A percentile compares a stretch with the other conserved stretches of the same genome.
These are phyloP conservation scores for Eutrigla gurnardus DNA, from an alignment of 2,797 vertebrate species.

Conservation along the genomic window DNA sequence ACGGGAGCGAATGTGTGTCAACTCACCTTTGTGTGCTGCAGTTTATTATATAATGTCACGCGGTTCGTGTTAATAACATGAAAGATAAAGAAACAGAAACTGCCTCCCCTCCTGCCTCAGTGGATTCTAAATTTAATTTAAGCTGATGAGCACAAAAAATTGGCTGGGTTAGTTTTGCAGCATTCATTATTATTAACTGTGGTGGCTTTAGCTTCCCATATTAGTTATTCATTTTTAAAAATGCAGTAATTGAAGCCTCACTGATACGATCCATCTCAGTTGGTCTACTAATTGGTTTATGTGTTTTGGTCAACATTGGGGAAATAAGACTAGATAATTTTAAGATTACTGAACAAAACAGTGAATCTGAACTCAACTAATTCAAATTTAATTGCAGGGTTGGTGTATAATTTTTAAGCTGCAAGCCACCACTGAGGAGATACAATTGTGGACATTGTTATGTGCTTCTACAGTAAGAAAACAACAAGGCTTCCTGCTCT, in stretches of 20 bases:
- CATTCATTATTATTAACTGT: constrained; percentile 64
- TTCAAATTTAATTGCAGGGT: constrained; percentile 15
- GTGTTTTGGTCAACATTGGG: constrained; percentile 35
- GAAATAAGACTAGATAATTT: constrained; percentile 35
- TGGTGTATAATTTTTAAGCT: constrained; percentile 14
- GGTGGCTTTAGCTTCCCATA: constrained; percentile 38
- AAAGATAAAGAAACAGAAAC: constrained; percentile 53
- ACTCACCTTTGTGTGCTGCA: constrained; percentile 38
- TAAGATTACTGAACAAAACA: constrained; percentile 33
- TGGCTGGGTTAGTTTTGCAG: constrained; percentile 49
- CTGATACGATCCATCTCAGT: constrained; percentile 46
- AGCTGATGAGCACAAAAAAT: constrained; percentile 64
- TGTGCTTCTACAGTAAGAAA: constrained; percentile 4
- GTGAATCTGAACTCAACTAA: constrained; percentile 21
- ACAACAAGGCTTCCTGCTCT: constrained; percentile 16
- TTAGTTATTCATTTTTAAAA: constrained; percentile 50
- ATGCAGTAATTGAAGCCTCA: constrained; percentile 29
- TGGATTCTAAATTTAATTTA: constrained; percentile 68
- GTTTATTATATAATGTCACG: constrained; percentile 50
- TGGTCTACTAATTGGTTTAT: constrained; percentile 38
- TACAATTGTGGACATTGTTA: background rate
- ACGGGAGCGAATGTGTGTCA: constrained; percentile 32
- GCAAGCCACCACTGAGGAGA: background rate
- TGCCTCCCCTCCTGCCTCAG: constrained; percentile 40
- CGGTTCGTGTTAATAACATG: constrained; percentile 55